phyloP scores from a whole-genome alignment of 2,888 invertebrate genomes.

The Drosophila mulleri region DNA sequence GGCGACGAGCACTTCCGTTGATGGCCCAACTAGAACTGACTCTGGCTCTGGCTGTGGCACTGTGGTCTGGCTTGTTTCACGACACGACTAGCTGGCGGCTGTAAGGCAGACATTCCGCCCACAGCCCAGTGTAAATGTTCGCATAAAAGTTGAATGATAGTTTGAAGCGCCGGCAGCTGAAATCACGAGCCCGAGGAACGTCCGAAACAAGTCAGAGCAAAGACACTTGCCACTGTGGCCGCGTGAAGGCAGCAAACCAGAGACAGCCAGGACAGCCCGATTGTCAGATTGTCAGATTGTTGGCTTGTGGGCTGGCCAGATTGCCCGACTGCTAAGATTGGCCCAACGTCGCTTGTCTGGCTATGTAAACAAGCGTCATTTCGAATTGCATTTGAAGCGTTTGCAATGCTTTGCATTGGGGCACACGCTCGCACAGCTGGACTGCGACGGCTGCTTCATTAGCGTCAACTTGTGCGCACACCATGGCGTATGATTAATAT shows the following conservation, averaged over 20 bases:
- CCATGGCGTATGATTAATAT: constrained; percentile 76
- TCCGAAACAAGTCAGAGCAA: constrained; percentile 41
- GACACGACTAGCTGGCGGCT: constrained; percentile 29
- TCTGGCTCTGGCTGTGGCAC: constrained; percentile 24
- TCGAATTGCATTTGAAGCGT: constrained; percentile 74
- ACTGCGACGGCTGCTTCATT: constrained; percentile 52
- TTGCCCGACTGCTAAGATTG: constrained; percentile 9
- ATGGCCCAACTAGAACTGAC: constrained; percentile 56
- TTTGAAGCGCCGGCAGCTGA: constrained; percentile 55
- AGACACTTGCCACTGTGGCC: constrained; percentile 42
- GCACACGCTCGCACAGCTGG: constrained; percentile 8
- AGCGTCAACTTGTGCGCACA: constrained; percentile 48
- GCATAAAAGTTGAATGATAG: constrained; percentile 77
- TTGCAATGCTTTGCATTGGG: constrained; percentile 49
- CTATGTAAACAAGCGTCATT: constrained; percentile 71
- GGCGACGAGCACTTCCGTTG: constrained; percentile 80
- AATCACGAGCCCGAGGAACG: constrained; percentile 48
- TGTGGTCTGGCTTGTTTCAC: constrained; percentile 45
- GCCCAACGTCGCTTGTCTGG: constrained; percentile 21
- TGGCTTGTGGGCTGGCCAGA: constrained; percentile 4
- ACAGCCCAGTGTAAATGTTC: constrained; percentile 51
- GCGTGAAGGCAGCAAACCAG: constrained; percentile 26
- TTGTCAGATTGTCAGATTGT: constrained; percentile 13
- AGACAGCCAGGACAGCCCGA: constrained; percentile 7
- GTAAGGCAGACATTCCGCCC: constrained; percentile 4